Percentiles rank a stretch among this genome's conserved stretches.
phyloP scores from a whole-genome alignment of 2,797 vertebrate species.

The Arrhamphus sclerolepis region DNA sequence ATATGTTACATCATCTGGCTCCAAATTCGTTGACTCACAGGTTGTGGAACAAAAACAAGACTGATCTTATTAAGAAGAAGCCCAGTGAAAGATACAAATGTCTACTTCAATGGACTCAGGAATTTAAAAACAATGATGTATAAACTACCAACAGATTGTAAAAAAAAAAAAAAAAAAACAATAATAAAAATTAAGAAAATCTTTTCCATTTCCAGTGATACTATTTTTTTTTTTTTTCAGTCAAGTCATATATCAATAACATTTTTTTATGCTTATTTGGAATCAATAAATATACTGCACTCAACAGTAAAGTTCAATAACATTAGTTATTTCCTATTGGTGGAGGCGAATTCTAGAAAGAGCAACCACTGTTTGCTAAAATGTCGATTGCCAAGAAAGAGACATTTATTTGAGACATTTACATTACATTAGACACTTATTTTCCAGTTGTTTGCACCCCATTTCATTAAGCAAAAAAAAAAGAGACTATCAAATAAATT shows the following conservation, averaged over 20 bases:
- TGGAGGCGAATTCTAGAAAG: constrained; percentile 19
- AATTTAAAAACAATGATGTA: too few species aligned
- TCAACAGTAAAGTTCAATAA: constrained; percentile 9
- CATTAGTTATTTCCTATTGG: constrained; percentile 23
- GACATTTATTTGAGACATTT: constrained; percentile 48
- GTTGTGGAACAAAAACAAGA: too few species aligned
- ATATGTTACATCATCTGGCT: too few species aligned
- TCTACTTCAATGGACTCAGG: too few species aligned
- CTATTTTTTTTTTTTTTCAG: constrained; percentile 6
- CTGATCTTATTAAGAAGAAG: constrained; percentile 51
- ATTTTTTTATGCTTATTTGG: background rate
- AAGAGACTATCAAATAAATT: too few species aligned
- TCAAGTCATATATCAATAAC: background rate
- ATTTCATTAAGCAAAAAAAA: background rate
- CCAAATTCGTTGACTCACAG: too few species aligned
- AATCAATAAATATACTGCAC: constrained; percentile 12
- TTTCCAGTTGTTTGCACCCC: constrained; percentile 27
- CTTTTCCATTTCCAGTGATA: background rate
- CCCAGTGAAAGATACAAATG: constrained; percentile 8
- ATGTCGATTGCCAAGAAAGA: constrained; percentile 31
- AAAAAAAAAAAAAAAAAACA: too few species aligned
- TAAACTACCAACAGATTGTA: too few species aligned
- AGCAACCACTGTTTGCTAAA: constrained; percentile 23
- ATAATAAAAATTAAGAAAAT: too few species aligned
- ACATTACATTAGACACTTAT: constrained; percentile 45